A percentile compares a stretch with the other conserved stretches of the same genome.
Conservation (phyloP, 2,797 vertebrate genomes). For the Sebastes matsubarae region DNA sequence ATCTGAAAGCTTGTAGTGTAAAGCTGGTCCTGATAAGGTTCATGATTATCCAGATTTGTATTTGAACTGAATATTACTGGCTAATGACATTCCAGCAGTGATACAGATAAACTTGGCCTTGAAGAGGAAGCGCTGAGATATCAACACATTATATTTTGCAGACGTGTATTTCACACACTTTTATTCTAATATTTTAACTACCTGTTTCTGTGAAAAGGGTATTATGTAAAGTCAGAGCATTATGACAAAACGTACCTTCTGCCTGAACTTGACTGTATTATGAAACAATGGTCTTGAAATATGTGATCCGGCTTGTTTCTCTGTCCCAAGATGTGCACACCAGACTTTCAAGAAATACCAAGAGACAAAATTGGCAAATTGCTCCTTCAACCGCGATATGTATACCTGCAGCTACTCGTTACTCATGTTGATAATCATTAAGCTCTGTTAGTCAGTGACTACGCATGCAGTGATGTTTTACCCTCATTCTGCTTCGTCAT, state of each 20-base stretch:
- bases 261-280: not conserved
- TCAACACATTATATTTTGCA: not conserved
- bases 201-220: not conserved
- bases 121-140: not conserved
- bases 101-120: not conserved
- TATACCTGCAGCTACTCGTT: not conserved
- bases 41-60: not conserved
- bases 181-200: not conserved
- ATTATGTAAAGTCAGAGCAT: not conserved
- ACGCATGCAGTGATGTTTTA: not conserved
- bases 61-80: not conserved
- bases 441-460: not conserved
- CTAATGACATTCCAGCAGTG: not conserved
- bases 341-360: not conserved
- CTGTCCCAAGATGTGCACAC: not conserved
- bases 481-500: not conserved
- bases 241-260: not conserved
- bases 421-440: not conserved
- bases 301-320: slow-evolving; percentile 21
- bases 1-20: not conserved
- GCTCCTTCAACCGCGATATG: not conserved
- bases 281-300: not conserved
- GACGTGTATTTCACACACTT: not conserved
- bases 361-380: not conserved
- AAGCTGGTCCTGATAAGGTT: not conserved